These are phyloP conservation scores for Lasius platythorax DNA, from an alignment of 2,888 invertebrate species.

Conservation along the genomic window DNA sequence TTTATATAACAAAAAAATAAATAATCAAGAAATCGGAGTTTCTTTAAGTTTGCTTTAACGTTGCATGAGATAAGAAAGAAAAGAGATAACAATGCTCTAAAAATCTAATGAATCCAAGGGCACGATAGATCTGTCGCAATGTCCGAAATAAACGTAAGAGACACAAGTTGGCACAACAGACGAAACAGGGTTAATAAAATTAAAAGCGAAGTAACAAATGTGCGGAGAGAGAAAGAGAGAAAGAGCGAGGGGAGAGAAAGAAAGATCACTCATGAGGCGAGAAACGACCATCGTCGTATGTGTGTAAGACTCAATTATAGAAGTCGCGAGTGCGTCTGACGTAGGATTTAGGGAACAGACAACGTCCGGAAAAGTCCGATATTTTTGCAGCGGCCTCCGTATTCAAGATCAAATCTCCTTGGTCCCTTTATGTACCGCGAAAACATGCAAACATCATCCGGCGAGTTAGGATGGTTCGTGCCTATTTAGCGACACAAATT, in stretches of 20 bases:
- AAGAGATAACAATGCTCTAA: background rate
- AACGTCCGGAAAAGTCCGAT: conserved; percentile 6
- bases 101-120: conserved; percentile 1
- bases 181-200: conserved; percentile 40
- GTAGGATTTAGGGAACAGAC: conserved; percentile 19
- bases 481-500: conserved; percentile 26
- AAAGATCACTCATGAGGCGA: conserved; percentile 7
- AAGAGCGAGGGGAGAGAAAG: background rate
- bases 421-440: conserved; percentile 7
- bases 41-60: background rate
- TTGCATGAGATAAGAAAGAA: background rate
- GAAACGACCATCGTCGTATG: background rate
- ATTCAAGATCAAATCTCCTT: background rate
- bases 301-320: conserved; percentile 28
- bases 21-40: background rate
- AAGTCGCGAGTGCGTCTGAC: conserved; percentile 27
- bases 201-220: conserved; percentile 16
- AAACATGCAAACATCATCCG: background rate
- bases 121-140: conserved; percentile 14
- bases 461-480: conserved; percentile 7
- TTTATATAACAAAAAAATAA: background rate
- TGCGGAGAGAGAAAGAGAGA: conserved; percentile 13
- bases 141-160: background rate
- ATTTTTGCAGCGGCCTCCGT: background rate
- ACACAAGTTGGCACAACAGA: background rate